These are phyloP conservation scores for Thryonomys swinderianus DNA, from an alignment of 2,113 vertebrate genomes.

Conservation along the genomic window DNA sequence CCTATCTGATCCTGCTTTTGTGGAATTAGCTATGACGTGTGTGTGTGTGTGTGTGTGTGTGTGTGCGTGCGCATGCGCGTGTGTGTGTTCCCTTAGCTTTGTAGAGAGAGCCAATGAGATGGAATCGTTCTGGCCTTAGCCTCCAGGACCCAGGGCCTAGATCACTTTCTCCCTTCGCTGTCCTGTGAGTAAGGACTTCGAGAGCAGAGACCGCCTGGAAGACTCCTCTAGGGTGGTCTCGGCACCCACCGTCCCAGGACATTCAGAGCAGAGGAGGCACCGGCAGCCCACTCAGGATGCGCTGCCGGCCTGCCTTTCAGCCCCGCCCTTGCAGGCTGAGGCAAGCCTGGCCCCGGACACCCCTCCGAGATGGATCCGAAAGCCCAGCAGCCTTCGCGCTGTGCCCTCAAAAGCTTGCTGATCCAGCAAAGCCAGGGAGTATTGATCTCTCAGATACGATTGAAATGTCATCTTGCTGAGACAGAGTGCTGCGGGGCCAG, in stretches of 20 bases:
- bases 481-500: slow-evolving; percentile 26
- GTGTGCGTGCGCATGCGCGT: background rate
- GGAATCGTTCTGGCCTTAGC: background rate
- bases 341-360: accelerated
- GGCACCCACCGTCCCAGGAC: background rate
- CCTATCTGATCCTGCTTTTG: background rate
- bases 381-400: background rate
- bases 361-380: background rate
- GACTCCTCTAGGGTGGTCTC: background rate
- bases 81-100: background rate
- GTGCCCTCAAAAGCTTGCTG: background rate
- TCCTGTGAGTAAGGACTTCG: background rate
- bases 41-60: background rate
- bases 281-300: background rate
- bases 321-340: background rate
- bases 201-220: background rate
- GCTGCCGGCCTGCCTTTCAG: background rate
- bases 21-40: background rate
- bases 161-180: background rate
- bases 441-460: slow-evolving; percentile 55
- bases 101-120: background rate
- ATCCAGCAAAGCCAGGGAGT: slow-evolving; percentile 8
- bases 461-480: slow-evolving; percentile 41
- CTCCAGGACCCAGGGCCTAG: background rate
- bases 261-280: background rate